Evolutionary conservation across 2,113 vertebrate genomes (phyloP).

Genomic region (Catharus minimus): DNA sequence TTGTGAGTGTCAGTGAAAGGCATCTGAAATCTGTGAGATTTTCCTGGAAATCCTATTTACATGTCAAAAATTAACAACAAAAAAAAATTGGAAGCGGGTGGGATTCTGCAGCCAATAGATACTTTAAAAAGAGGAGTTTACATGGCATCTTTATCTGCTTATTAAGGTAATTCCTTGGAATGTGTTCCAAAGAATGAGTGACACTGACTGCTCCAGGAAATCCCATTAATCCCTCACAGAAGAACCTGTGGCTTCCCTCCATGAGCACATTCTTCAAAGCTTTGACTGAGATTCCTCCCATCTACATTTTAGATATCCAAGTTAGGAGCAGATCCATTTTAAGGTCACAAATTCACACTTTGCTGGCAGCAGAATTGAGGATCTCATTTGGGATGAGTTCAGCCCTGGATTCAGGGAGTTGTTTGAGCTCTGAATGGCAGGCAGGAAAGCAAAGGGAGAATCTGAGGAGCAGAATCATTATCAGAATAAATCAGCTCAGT

Average conservation of each 20-base stretch:
- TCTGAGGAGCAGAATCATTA: background rate
- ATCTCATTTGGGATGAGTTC: background rate
- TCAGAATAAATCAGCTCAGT: background rate
- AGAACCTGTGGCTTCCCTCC: background rate
- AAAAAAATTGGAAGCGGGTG: background rate
- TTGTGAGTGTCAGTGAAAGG: background rate
- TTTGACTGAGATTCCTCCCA: background rate
- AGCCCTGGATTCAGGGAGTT: background rate
- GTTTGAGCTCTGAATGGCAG: background rate
- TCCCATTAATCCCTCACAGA: background rate
- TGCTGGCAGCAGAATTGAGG: background rate
- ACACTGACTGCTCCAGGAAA: background rate
- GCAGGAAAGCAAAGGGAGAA: background rate
- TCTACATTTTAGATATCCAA: background rate
- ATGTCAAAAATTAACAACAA: background rate
- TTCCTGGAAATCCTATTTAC: background rate
- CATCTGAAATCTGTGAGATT: background rate
- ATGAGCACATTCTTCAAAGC: background rate
- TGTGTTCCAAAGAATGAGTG: background rate
- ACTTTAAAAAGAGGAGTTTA: background rate
- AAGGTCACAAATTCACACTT: background rate
- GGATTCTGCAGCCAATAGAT: background rate
- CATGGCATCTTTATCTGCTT: background rate
- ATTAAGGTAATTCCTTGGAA: background rate
- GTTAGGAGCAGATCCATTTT: background rate